These are phyloP conservation scores for Drosophila melanica DNA, from an alignment of 1,140 invertebrate species.

Conservation along the genomic window DNA sequence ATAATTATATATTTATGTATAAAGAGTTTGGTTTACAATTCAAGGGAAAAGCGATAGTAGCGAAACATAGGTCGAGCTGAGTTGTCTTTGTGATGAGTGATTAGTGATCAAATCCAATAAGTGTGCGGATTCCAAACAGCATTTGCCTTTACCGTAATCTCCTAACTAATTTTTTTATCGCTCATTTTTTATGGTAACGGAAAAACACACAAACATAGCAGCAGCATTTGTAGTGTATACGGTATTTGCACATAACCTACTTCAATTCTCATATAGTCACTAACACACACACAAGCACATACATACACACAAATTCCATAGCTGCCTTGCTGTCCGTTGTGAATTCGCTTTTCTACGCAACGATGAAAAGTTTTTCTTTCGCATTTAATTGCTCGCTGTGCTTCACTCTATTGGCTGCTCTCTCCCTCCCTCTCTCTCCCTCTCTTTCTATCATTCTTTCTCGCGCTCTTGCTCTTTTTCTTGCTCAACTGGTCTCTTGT, in stretches of 20 bases:
- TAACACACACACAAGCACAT: constrained; percentile 4
- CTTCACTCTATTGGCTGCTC: neutral
- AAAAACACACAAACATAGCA: neutral
- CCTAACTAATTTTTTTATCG: too few species aligned
- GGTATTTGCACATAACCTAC: constrained; percentile 7
- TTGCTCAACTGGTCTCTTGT: neutral
- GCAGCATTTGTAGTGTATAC: neutral
- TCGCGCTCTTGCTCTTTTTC: neutral
- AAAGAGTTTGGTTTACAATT: too few species aligned
- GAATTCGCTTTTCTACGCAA: constrained; percentile 51
- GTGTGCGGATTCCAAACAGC: too few species aligned
- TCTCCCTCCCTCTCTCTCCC: neutral
- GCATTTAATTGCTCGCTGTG: constrained; percentile 66
- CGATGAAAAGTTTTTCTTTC: constrained; percentile 65
- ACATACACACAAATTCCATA: constrained; percentile 35
- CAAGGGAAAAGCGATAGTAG: too few species aligned
- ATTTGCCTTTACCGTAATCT: too few species aligned
- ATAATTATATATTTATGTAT: too few species aligned
- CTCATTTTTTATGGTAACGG: too few species aligned
- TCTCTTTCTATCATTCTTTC: neutral
- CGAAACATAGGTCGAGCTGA: too few species aligned
- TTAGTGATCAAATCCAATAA: too few species aligned
- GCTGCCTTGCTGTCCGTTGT: constrained; percentile 49
- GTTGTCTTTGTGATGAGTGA: too few species aligned
- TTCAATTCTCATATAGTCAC: constrained; percentile 7